phyloP scores from a whole-genome alignment of 2,797 vertebrate species.

The Gila robusta region DNA sequence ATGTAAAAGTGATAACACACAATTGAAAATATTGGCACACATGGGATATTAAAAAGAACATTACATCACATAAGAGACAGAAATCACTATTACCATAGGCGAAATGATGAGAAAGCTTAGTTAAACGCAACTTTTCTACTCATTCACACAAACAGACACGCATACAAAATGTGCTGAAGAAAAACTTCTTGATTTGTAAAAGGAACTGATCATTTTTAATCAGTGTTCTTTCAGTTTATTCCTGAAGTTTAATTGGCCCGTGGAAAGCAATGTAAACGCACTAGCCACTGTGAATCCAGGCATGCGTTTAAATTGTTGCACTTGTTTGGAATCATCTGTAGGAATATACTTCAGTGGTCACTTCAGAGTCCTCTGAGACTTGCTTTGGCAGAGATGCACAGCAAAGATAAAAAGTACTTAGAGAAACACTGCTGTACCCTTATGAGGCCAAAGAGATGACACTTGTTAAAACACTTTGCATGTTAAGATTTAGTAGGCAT shows the following conservation, averaged over 20 bases:
- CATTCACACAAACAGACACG: slow-evolving; percentile 33
- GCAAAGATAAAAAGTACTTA: slow-evolving; percentile 12
- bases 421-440: slow-evolving; percentile 1
- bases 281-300: background rate
- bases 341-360: slow-evolving; percentile 9
- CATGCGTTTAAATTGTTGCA: slow-evolving; percentile 1
- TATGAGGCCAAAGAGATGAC: slow-evolving; percentile 16
- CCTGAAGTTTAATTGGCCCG: slow-evolving; percentile 49
- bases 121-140: slow-evolving; percentile 35
- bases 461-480: slow-evolving; percentile 22
- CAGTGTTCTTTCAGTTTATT: slow-evolving; percentile 33
- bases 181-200: slow-evolving; percentile 51
- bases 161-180: slow-evolving; percentile 65
- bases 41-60: slow-evolving; percentile 29
- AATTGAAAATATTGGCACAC: slow-evolving; percentile 52
- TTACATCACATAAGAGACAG: slow-evolving; percentile 7
- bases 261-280: background rate
- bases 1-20: slow-evolving; percentile 56
- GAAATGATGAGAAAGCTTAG: background rate
- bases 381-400: slow-evolving; percentile 20
- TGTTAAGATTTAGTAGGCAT: slow-evolving; percentile 5
- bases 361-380: slow-evolving; percentile 17
- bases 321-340: slow-evolving; percentile 19
- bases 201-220: slow-evolving; percentile 29
- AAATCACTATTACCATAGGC: slow-evolving; percentile 30